Evolutionary conservation across 2,888 invertebrate species (phyloP), one percentile per base, ranked within the genome.

Genomic region (Perizoma flavofasciatum): DNA sequence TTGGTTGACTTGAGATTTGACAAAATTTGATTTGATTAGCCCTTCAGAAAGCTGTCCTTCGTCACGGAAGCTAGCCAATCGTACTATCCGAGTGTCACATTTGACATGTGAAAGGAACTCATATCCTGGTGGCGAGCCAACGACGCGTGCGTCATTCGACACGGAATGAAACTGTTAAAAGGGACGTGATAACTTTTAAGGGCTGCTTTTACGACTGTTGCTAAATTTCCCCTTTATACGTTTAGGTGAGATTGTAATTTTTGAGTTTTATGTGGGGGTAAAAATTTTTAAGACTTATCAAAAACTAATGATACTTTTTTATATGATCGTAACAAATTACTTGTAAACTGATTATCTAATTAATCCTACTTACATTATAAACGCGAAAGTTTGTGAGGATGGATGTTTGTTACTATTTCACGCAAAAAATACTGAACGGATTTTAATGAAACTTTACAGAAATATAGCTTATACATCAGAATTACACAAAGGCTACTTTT

Each of bases 181-280:
- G 71, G 65, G 70, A 70, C 65, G 72, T 67, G 73, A 79, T 80
- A 74, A 79, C 71, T 73, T 79, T 77, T 75, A 75, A 78, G 67
- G 65, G 71, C 51, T 61, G 48, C 50, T 53, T 60, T 67, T 64
- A 68, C 61, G 61, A 53, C 59, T 67, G 59, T 66, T 56, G 61
- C 50, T 55, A 56, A 55, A 59, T 56, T 47, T 55, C 62, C 35
- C 63, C 41, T 60, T 52, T 64, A 32, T 50, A 32, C 22, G 22
- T n/a, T 34, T 48, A 48, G 5, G 35, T 10, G 40, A 48, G 37
- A 55, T 49, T 60, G 44, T 55, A 51, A 48, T 51, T 51, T 60
- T 50, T 50, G 9, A 55, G 41, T 41, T 54, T 58, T 46, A 47
- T n/a, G 41, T 35, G 39, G 37, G 35, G 5, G 47, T 39, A 33